These are phyloP conservation scores for Sander vitreus DNA, from an alignment of 2,113 vertebrate species.

Conservation along the genomic window DNA sequence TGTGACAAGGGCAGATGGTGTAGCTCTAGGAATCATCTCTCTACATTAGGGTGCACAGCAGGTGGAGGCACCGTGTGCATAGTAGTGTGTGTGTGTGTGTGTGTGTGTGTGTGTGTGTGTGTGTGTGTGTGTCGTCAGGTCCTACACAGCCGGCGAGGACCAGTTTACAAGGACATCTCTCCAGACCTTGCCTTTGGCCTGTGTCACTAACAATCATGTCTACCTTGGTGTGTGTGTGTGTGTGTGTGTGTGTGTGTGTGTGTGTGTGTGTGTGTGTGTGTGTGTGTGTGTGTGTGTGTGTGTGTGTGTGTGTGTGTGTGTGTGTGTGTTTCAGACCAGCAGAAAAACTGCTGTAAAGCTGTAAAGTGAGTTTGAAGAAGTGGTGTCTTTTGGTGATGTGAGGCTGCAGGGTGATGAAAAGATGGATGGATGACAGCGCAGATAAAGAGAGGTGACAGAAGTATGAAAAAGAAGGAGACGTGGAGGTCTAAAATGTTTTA, in stretches of 20 bases:
- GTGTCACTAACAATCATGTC: conserved; percentile 72
- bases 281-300: background rate
- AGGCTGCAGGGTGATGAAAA: conserved; percentile 39
- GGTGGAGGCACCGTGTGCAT: conserved; percentile 56
- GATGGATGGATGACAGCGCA: conserved; percentile 31
- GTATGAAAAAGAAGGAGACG: conserved; percentile 7
- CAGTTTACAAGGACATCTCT: conserved; percentile 73
- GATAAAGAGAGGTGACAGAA: conserved; percentile 30
- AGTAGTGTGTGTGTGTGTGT: background rate
- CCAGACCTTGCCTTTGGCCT: conserved; percentile 74
- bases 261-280: background rate
- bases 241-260: conserved; percentile 2
- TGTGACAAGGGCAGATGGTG: conserved; percentile 75
- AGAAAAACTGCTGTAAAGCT: background rate
- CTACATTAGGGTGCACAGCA: conserved; percentile 67
- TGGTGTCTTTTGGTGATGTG: background rate
- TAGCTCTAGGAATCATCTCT: conserved; percentile 70
- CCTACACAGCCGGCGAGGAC: conserved; percentile 44
- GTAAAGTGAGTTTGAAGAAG: conserved; percentile 29
- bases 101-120: background rate
- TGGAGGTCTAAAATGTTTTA: conserved; percentile 7
- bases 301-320: conserved; percentile 11
- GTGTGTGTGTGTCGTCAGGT: conserved; percentile 13
- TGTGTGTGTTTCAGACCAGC: background rate
- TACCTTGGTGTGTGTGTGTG: conserved; percentile 14